These are phyloP conservation scores for Catamblyrhynchus diadema DNA, from an alignment of 2,797 vertebrate species.

Conservation along the genomic window DNA sequence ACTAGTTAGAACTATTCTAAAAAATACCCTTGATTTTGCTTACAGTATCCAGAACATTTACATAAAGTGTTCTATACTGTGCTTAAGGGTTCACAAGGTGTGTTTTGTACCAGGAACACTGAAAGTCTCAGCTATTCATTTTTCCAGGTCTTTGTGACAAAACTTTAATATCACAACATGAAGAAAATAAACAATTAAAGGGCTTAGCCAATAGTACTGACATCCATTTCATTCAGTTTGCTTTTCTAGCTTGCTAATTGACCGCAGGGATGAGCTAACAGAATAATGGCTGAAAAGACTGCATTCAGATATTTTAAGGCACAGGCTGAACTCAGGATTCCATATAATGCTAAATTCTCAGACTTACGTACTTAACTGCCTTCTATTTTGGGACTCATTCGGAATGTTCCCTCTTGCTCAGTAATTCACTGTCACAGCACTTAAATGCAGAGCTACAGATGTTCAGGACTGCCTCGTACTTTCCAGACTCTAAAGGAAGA, in stretches of 20 bases:
- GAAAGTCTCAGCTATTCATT: background rate
- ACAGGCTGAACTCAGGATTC: background rate
- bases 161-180: background rate
- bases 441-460: background rate
- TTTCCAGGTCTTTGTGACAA: background rate
- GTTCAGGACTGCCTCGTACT: background rate
- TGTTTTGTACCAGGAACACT: background rate
- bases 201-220: background rate
- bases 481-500: background rate
- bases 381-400: background rate
- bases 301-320: background rate
- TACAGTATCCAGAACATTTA: background rate
- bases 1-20: background rate
- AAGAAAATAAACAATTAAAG: background rate
- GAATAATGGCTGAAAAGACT: background rate
- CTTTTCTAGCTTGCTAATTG: background rate
- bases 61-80: background rate
- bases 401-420: background rate
- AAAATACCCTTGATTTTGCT: background rate
- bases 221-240: background rate
- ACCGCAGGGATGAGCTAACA: background rate
- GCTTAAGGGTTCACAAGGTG: background rate
- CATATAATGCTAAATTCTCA: background rate
- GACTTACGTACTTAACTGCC: background rate
- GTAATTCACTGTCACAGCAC: background rate